Percentiles rank a stretch among this genome's conserved stretches.
Evolutionary conservation across 2,888 invertebrate genomes (phyloP).

Genomic region (Drosophila pseudotakahashii): DNA sequence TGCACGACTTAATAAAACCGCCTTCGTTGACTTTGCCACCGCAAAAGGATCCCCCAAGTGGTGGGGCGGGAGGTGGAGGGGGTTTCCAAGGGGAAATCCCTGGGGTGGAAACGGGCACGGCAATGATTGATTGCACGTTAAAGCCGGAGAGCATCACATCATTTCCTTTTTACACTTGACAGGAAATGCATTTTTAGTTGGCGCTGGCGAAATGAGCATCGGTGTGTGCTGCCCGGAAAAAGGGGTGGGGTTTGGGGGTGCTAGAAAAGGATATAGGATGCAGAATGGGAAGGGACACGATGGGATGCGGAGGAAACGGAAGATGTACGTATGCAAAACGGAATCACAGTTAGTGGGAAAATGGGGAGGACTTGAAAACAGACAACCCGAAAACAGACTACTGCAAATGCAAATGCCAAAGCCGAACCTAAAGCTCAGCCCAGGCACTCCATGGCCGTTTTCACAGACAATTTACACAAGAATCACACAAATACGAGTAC

Average conservation of each 20-base stretch:
- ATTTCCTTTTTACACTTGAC: conserved; percentile 79
- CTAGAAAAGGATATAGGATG: conserved; percentile 2
- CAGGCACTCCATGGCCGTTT: conserved; percentile 47
- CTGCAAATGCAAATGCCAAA: conserved; percentile 37
- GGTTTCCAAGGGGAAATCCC: neutral
- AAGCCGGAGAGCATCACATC: conserved; percentile 76
- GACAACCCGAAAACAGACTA: conserved; percentile 15
- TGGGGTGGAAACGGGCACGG: conserved; percentile 43
- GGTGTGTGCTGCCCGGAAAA: conserved; percentile 28
- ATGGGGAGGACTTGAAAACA: conserved; percentile 9
- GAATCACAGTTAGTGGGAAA: conserved; percentile 54
- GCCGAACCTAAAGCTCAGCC: conserved; percentile 11
- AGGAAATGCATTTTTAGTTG: conserved; percentile 78
- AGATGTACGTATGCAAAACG: conserved; percentile 41
- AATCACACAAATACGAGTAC: conserved; percentile 49
- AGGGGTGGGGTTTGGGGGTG: neutral
- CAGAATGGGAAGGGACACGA: neutral
- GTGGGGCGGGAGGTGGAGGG: neutral
- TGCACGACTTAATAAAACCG: conserved; percentile 77
- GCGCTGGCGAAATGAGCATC: conserved; percentile 71
- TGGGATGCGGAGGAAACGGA: conserved; percentile 20
- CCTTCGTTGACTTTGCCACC: conserved; percentile 68
- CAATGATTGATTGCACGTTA: conserved; percentile 81
- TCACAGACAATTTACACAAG: conserved; percentile 68
- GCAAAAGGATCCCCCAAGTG: conserved; percentile 36